Percentiles rank a stretch among this genome's conserved stretches.
phyloP scores from a whole-genome alignment of 2,797 vertebrate genomes.

The Psittacula derbiana region DNA sequence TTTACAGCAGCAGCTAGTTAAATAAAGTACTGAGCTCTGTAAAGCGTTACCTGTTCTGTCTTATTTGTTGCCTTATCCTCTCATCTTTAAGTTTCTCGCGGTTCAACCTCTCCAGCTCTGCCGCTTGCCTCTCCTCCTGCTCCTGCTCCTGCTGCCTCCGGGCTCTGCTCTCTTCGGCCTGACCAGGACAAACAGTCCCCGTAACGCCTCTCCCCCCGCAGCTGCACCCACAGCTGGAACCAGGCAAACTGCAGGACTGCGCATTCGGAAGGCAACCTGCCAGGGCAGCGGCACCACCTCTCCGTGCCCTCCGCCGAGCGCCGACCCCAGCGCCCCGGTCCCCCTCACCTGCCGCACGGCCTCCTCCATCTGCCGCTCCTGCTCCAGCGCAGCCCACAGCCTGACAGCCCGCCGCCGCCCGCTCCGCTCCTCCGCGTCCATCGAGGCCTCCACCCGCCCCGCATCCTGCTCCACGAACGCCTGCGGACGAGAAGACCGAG shows the following conservation, averaged over 20 bases:
- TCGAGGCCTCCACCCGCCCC: background rate
- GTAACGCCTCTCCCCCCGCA: rapidly evolving
- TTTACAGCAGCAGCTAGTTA: background rate
- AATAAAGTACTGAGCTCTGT: rapidly evolving
- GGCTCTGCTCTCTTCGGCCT: constrained; percentile 82
- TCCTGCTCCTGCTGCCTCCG: constrained; percentile 74
- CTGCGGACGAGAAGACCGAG: background rate
- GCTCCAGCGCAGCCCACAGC: constrained; percentile 74
- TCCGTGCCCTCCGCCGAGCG: background rate
- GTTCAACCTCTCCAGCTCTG: constrained; percentile 82
- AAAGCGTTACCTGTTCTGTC: constrained; percentile 86
- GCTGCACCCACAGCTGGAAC: no score
- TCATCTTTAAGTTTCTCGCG: constrained; percentile 82
- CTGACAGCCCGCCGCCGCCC: background rate
- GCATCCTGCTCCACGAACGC: background rate
- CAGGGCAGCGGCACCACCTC: background rate
- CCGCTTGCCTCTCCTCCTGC: constrained; percentile 86
- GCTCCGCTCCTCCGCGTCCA: background rate
- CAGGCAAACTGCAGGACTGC: background rate
- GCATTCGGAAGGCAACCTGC: background rate
- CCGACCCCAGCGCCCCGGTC: no score
- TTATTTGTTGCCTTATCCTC: constrained; percentile 87
- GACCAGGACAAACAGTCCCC: background rate
- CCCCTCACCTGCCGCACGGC: constrained; percentile 53
- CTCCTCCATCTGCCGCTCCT: constrained; percentile 79